Percentiles rank a stretch among this genome's conserved stretches.
These are phyloP conservation scores for Drosophila elegans DNA, from an alignment of 1,140 invertebrate species.

Conservation along the genomic window DNA sequence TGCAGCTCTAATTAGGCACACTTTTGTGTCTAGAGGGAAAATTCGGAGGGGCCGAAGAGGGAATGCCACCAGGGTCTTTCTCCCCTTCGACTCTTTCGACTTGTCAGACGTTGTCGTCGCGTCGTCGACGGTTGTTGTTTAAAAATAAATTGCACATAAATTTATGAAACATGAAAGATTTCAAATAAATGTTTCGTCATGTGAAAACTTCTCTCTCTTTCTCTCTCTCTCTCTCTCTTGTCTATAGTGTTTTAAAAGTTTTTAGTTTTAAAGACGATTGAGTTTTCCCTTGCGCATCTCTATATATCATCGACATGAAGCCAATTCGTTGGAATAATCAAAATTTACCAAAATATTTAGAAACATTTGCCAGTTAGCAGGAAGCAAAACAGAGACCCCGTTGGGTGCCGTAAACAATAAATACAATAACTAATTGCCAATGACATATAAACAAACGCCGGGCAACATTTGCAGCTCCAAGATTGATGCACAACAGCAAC, in stretches of 20 bases:
- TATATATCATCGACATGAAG: conserved; percentile 1
- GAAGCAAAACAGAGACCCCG: conserved; percentile 17
- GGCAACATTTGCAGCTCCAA: conserved; percentile 33
- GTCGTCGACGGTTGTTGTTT: conserved; percentile 64
- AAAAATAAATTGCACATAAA: conserved; percentile 82
- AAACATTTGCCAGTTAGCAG: not conserved
- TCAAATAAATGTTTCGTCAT: conserved; percentile 83
- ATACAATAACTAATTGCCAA: conserved; percentile 77
- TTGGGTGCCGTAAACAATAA: conserved; percentile 35
- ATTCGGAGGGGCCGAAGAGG: not conserved
- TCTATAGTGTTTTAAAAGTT: conserved; percentile 8
- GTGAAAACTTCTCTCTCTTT: conserved; percentile 2
- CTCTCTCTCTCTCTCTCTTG: not conserved
- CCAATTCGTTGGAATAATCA: conserved; percentile 9
- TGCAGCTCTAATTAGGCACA: conserved; percentile 79
- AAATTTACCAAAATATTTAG: conserved; percentile 24
- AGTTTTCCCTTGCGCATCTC: conserved; percentile 4
- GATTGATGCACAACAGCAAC: conserved; percentile 4
- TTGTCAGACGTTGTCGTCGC: conserved; percentile 60
- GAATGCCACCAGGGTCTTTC: conserved; percentile 30
- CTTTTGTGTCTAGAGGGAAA: conserved; percentile 46
- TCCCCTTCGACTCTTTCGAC: conserved; percentile 32
- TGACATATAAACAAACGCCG: conserved; percentile 75
- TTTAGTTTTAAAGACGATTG: not conserved
- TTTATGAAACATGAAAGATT: conserved; percentile 84